Evolutionary conservation across 2,113 vertebrate species (phyloP).

Genomic region (Syngnathus typhle): DNA sequence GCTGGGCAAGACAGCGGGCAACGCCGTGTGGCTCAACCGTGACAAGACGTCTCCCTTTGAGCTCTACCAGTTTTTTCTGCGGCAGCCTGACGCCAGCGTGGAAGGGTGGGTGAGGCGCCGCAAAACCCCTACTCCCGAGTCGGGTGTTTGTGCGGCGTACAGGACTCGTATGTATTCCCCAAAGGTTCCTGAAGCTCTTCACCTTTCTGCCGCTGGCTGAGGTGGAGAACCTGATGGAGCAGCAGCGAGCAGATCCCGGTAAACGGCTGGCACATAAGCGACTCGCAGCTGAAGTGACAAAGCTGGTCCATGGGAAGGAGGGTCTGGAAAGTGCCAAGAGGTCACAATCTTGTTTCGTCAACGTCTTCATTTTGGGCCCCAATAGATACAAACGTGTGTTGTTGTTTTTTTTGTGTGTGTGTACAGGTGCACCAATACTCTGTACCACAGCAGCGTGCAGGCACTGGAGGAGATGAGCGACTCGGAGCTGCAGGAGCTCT

Average conservation of each 20-base stretch:
- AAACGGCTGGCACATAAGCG: conserved; percentile 85
- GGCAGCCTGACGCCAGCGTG: conserved; percentile 77
- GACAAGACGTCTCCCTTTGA: conserved; percentile 90
- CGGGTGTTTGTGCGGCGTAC: no score
- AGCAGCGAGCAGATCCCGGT: conserved; percentile 79
- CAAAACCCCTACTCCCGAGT: neutral
- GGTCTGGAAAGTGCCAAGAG: conserved; percentile 91
- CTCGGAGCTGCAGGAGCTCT: conserved; percentile 84
- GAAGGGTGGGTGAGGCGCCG: conserved; percentile 70
- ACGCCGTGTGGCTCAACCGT: conserved; percentile 90
- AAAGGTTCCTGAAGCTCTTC: conserved; percentile 88
- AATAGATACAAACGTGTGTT: no score
- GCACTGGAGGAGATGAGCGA: conserved; percentile 88
- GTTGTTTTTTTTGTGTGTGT: neutral
- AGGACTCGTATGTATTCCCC: neutral
- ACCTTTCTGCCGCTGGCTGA: conserved; percentile 88
- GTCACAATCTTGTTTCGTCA: conserved; percentile 48
- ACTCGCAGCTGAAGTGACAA: conserved; percentile 92
- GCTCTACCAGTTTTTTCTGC: conserved; percentile 91
- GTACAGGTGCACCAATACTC: conserved; percentile 81
- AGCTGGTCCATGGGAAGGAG: conserved; percentile 89
- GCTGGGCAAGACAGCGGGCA: conserved; percentile 92
- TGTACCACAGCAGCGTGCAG: conserved; percentile 79
- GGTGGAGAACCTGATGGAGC: conserved; percentile 85
- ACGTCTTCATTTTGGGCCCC: neutral